Base-by-base conservation (phyloP, 2,797 vertebrate species). In the Vipera latastei region DNA sequence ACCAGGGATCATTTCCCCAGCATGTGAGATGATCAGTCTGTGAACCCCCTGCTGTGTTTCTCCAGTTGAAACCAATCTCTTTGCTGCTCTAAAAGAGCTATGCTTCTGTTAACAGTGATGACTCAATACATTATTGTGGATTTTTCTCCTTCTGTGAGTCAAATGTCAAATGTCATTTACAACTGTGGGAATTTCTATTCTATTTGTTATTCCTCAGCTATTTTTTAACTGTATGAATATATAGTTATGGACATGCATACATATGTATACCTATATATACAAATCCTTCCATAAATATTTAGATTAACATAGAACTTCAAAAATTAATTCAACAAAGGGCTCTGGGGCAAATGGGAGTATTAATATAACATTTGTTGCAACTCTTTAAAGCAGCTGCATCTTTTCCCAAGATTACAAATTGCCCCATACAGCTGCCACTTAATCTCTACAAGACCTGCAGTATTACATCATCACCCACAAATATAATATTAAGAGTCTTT, bases 1-100 rank as follows among this genome's bases (percentile, higher is more conserved):
- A 96, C 93, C 60, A 65, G 96, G 95, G 94, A 96, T 97, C 94
- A 95, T 97, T 97, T 96, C 94, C 90, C 25, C 95, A 96, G 91
- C 92, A 94, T 89, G 94, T 89, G 94, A 91, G 93, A 97, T 91
- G 91, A 96, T 92, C 86, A 57, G 86, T 95, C 63, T 63, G 7
- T 93, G 88, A 95, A 51, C 90, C 93, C 92, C 95, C 94, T 91
- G 60, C 89, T 2, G 86, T 88, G 83, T 95, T 94, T 91, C 90
- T 65, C 93, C 89, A 93, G 88, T 93, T 94, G 95, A 96, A 78
- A 96, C 91, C 93, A 73, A 94, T 88, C 92, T 94, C 92, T 91
- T 93, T 92, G 90, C 91, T 92, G 90, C 88, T 95, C 57, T 63
- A 56, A 69, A 95, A 94, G 91, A 94, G 91, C 92, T 94, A 90